phyloP scores from a whole-genome alignment of 1,140 invertebrate species.

The Caerostris darwini region DNA sequence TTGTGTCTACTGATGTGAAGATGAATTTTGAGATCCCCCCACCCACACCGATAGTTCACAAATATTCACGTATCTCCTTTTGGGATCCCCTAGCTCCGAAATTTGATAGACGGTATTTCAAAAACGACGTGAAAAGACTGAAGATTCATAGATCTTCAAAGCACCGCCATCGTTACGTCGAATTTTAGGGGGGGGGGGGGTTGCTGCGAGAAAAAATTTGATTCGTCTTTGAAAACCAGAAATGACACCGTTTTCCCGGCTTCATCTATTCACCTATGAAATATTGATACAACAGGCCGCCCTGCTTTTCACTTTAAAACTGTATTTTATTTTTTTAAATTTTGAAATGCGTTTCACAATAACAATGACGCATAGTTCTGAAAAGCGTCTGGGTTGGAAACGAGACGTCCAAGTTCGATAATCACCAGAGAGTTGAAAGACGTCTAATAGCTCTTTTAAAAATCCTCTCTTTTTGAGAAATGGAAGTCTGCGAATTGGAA shows the following conservation, averaged over 20 bases:
- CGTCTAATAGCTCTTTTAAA: constrained; percentile 55
- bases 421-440: constrained; percentile 51
- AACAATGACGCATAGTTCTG: constrained; percentile 48
- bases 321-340: constrained; percentile 16
- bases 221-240: constrained; percentile 40
- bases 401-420: background rate
- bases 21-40: background rate
- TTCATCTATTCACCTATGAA: background rate
- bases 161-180: constrained; percentile 3
- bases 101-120: constrained; percentile 33
- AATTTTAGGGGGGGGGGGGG: background rate
- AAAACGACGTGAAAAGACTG: constrained; percentile 31
- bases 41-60: background rate
- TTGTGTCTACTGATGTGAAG: background rate
- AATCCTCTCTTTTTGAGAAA: constrained; percentile 37
- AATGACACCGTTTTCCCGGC: constrained; percentile 49
- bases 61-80: background rate
- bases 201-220: constrained; percentile 32
- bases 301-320: background rate
- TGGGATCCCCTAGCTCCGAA: background rate
- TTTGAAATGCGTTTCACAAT: constrained; percentile 25
- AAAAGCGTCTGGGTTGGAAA: background rate
- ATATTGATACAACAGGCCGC: constrained; percentile 31
- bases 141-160: constrained; percentile 39
- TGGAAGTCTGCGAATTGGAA: constrained; percentile 29